phyloP scores from a whole-genome alignment of 2,888 invertebrate species.

The Pollenia griseotomentosa region DNA sequence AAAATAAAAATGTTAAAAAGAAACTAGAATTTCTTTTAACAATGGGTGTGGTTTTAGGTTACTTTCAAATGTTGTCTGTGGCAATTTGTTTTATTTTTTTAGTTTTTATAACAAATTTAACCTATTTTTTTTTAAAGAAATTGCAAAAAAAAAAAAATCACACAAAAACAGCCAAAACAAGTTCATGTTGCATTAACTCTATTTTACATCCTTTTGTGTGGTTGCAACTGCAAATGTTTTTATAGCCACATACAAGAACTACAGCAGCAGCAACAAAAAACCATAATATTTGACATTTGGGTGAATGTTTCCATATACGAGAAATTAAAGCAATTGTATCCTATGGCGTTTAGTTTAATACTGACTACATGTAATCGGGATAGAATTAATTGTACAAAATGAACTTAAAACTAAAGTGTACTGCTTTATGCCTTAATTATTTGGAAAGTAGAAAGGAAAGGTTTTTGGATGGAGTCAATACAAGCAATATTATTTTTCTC shows the following conservation, averaged over 20 bases:
- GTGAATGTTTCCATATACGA: constrained; percentile 29
- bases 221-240: constrained; percentile 40
- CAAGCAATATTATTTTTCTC: not conserved
- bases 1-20: not conserved
- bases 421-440: constrained; percentile 41
- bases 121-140: constrained; percentile 37
- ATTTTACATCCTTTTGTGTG: constrained; percentile 61
- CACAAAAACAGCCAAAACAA: constrained; percentile 58
- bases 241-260: constrained; percentile 19
- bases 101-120: constrained; percentile 43
- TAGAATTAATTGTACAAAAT: constrained; percentile 14
- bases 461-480: not conserved
- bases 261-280: not conserved
- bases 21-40: constrained; percentile 58
- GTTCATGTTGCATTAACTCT: constrained; percentile 65
- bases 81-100: constrained; percentile 18
- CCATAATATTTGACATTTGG: constrained; percentile 30
- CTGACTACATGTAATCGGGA: not conserved
- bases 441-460: constrained; percentile 43
- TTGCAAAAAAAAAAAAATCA: constrained; percentile 17
- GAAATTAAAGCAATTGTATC: constrained; percentile 22
- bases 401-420: not conserved
- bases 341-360: not conserved
- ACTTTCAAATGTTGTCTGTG: constrained; percentile 56
- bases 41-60: constrained; percentile 66